Base-by-base conservation (phyloP, 2,888 invertebrate genomes). In the Papilio elwesi region DNA sequence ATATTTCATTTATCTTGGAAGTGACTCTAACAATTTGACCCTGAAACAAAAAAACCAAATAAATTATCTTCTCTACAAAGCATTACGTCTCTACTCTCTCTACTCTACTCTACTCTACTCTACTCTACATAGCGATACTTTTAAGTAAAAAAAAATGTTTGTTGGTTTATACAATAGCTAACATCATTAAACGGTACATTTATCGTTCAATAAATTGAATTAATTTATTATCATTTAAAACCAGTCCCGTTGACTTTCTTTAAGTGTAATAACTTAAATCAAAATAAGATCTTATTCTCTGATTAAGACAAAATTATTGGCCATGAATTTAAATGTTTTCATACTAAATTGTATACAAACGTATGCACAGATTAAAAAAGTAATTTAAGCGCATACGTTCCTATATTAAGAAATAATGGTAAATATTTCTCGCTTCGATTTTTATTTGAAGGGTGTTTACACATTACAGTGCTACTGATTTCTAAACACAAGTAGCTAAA, bases 211-310 rank as follows among this genome's bases (percentile, higher is more conserved):
- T 59, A 51, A 59, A 49, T 66, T 48, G 51, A 55, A 71, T 70
- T 47, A 36, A 64, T 49, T 57, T 71, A 9, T 26, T 57, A 51
- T 49, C 13, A 55, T 59, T 71, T 59, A 49, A 55, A 70, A n/a
- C 53, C 53, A 16, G 52, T 52, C 26, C n/a, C 63, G 47, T 63
- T 64, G 7, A 6, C 43, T 43, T 48, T 68, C 59, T 59, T 13
- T 47, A 48, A 36, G 43, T n/a, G 16, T 26, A 12, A 52, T 11
- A 26, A 36, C 66, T 15, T n/a, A 55, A 55, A 43, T 43, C 6
- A 43, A 43, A 43, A 68, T 43, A 15, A 68, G 52, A 68, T 43
- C 47, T 48, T 48, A 43, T 5, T 8, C 53, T 26, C 43, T 36
- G 49, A 68, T 68, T 68, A 68, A 57, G 26, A 57, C 16, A 13